Conservation (phyloP, 1,140 invertebrate species). For the Orchestia grillus region DNA sequence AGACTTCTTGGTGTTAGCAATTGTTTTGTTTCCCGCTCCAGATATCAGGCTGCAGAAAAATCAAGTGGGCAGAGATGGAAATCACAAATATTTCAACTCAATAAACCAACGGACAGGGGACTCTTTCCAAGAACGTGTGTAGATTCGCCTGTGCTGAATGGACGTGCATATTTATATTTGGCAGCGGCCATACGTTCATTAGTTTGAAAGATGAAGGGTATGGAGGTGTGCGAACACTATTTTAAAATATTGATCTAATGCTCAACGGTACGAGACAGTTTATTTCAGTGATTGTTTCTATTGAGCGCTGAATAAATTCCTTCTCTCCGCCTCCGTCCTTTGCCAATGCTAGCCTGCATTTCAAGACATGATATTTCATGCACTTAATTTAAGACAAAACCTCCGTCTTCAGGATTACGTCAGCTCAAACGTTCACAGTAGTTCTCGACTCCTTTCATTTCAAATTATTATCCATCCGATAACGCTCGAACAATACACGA, state of each 20-base stretch:
- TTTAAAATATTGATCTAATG: background rate
- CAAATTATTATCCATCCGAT: background rate
- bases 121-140: background rate
- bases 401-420: background rate
- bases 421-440: background rate
- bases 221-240: background rate
- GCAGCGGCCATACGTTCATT: background rate
- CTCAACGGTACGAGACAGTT: too few species aligned
- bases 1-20: background rate
- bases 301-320: background rate
- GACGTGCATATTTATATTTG: too few species aligned
- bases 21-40: background rate
- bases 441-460: background rate
- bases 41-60: background rate
- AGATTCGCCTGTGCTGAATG: too few species aligned
- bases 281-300: too few species aligned
- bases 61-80: background rate
- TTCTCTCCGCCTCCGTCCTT: background rate
- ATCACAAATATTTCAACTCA: background rate
- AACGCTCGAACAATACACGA: background rate
- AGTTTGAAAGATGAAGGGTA: background rate
- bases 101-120: background rate
- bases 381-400: background rate
- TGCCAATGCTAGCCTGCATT: background rate
- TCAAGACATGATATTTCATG: background rate